Evolutionary conservation across 2,113 vertebrate genomes (phyloP), one percentile per base, ranked within the genome.

Genomic region (Oenanthe oenanthe): DNA sequence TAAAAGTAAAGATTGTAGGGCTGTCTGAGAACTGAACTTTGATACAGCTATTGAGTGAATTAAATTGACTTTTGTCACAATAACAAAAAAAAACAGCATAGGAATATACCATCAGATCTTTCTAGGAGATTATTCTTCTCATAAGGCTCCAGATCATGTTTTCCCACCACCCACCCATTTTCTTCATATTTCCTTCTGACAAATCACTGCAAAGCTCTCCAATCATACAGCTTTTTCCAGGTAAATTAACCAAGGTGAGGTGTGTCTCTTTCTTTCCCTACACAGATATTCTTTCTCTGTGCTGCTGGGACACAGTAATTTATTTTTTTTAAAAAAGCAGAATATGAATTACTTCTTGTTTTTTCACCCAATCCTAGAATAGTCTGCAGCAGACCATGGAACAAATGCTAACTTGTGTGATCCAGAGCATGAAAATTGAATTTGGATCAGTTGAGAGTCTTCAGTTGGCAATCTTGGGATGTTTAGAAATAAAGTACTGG

Each of bases 361-460:
- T 40, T 85, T 72, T 65, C 2, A 48, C 7, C 4, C 0, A 0
- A 20, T 26, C 40, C 48, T 20, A 29, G 17, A 38, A 15, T 12
- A 38, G 9, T 50, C 67, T 79, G 45, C n/a, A 88, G 53, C 29
- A 88, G 43, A 60, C 5, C 61, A 47, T 6, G 40, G 10, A 53
- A 42, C 12, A 56, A 10, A 7, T 63, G 32, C 17, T 68, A 71
- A 40, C 15, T 74, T 84, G 17, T 3, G 20, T 90, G n/a, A 85
- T 24, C 13, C 17, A 25, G 29, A 79, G 31, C 48, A 53, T 8
- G 14, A 75, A 56, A 79, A 93, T 22, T 34, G 12, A 71, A 77
- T 42, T 38, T 61, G 51, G 36, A 66, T 70, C 34, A 34, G 9
- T 48, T 47, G 17, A 13, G 16, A 40, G 32, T 45, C 19, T 31